Evolutionary conservation across 2,888 invertebrate species (phyloP).

Genomic region (Acrobeloides nanus): DNA sequence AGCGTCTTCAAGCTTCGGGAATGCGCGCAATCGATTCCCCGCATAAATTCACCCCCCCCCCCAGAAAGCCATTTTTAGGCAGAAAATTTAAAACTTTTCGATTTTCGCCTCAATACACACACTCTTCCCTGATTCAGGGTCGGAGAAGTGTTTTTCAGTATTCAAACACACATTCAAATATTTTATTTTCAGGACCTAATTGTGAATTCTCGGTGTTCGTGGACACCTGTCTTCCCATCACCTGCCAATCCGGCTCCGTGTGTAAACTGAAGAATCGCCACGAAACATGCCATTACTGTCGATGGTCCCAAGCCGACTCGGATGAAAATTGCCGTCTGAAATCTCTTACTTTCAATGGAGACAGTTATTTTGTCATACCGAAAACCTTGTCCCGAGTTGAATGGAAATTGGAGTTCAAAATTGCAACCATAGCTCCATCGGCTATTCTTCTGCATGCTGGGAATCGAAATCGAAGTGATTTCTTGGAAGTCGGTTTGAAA

Average conservation of each 20-base stretch:
- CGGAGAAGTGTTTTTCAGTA: too few relatives aligned
- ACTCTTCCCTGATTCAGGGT: background rate
- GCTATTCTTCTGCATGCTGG: constrained; percentile 42
- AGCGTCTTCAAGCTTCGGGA: too few relatives aligned
- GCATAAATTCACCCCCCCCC: too few relatives aligned
- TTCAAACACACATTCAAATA: too few relatives aligned
- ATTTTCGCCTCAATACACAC: constrained; percentile 1
- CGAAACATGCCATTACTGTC: constrained; percentile 19
- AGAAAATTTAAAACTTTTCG: background rate
- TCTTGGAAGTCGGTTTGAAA: constrained; percentile 38
- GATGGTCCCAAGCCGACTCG: constrained; percentile 22
- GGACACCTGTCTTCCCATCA: constrained; percentile 20
- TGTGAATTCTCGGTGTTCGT: constrained; percentile 20
- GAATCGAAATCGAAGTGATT: constrained; percentile 20
- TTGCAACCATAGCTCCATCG: constrained; percentile 39
- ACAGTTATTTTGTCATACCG: constrained; percentile 26
- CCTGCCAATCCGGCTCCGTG: constrained; percentile 23
- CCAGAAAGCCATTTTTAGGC: too few relatives aligned
- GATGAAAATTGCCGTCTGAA: constrained; percentile 36
- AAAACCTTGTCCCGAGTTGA: constrained; percentile 19
- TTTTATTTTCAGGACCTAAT: constrained; percentile 16
- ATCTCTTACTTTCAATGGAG: constrained; percentile 40
- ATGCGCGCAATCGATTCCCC: too few relatives aligned
- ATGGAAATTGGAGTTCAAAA: constrained; percentile 25
- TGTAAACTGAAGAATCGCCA: constrained; percentile 18